Conservation (phyloP, 37 sponge, comb jelly and placozoan genomes). For the Oscarella lobularis region DNA sequence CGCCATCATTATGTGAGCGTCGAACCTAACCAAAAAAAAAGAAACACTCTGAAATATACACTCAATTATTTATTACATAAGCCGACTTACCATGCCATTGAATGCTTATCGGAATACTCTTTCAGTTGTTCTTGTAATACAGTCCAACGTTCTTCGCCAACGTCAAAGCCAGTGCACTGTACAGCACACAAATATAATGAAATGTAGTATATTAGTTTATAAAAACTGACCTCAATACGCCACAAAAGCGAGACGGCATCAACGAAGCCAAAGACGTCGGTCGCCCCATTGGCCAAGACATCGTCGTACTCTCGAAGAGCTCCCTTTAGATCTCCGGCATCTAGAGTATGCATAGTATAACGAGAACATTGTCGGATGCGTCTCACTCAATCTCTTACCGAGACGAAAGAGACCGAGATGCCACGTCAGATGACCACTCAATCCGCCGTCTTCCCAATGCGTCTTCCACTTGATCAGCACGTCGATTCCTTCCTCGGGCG, state of each 20-base stretch:
- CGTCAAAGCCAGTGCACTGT: background rate
- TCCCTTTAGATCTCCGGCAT: background rate
- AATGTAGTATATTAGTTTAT: background rate
- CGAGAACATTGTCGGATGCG: too few species aligned
- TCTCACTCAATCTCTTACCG: slow-evolving; percentile 37
- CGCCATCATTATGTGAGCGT: background rate
- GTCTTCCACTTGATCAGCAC: slow-evolving; percentile 30
- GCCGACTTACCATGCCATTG: slow-evolving; percentile 1
- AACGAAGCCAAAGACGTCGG: background rate
- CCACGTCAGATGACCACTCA: slow-evolving; percentile 51
- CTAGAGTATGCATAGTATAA: background rate
- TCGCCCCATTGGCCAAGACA: background rate
- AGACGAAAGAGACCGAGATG: slow-evolving; percentile 55
- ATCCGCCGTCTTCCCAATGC: slow-evolving; percentile 28
- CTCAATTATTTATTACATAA: too few species aligned
- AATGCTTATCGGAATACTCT: background rate
- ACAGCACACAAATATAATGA: background rate
- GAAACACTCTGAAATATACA: too few species aligned
- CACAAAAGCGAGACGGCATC: background rate
- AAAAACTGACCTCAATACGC: background rate
- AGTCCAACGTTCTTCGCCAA: background rate
- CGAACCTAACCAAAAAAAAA: too few species aligned
- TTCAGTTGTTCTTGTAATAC: background rate
- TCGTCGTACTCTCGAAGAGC: background rate
- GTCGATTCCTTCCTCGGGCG: slow-evolving; percentile 39